Base-by-base conservation (phyloP, 2,113 vertebrate species). In the Brachirus orientalis region DNA sequence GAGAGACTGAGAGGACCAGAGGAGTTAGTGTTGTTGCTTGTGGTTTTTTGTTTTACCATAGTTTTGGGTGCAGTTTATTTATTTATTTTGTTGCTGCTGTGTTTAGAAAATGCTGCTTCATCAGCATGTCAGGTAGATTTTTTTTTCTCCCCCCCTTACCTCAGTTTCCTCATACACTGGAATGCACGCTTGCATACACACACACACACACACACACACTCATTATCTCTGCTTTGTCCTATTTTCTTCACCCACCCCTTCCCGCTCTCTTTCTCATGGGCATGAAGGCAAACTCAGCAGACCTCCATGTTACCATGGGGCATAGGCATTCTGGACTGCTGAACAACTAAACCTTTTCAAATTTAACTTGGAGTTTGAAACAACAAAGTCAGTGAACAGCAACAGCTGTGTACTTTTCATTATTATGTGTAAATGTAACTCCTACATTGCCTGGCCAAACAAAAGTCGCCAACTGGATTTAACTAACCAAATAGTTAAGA, bases 81-180 rank as follows among this genome's bases (percentile, higher is more conserved):
- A 57, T 57, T 45, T 48, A 54, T 65, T 57, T 55, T 44, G 38
- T 78, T 38, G 48, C 80, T 82, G 75, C 44, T 67, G 47, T 83
- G 58, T 86, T 82, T 87, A 47, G 61, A 72, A 83, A 86, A 87
- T 70, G 69, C 77, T 88, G 87, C 81, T 79, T 87, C 83, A 82
- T 91, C 89, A 88, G 89, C 86, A 88, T 85, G 78, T 90, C 86
- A 90, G 88, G 84, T 90, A 79, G 72, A 70, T 73, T 46, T 83
- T 69, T 53, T 56, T 67, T 69, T 38, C 66, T 69, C 16, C 55
- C 56, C 63, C 62, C 71, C 46, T n/a, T 72, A 3, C 79, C 33
- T 79, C 51, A 48, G 70, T 63, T 66, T 77, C n/a, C 56, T 44
- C 63, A 54, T 64, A 50, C 54, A 63, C 40, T n/a, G 5, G 17